These are phyloP conservation scores for Brienomyrus brachyistius DNA, from an alignment of 2,113 vertebrate genomes.

Conservation along the genomic window DNA sequence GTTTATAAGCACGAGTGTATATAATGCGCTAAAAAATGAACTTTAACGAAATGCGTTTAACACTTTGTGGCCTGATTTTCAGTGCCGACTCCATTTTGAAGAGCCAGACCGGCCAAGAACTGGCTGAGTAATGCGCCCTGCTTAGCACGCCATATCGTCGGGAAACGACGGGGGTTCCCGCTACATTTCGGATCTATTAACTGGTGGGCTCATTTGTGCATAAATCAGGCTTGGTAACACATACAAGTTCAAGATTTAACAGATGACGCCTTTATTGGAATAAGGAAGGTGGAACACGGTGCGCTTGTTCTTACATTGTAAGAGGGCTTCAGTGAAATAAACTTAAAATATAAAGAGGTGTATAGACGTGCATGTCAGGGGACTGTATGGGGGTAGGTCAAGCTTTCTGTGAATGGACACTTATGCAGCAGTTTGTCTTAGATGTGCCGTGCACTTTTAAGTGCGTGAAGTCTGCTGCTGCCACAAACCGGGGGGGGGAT, in stretches of 20 bases:
- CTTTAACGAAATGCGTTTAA: conserved; percentile 54
- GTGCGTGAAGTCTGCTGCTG: conserved; percentile 27
- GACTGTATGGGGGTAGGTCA: conserved; percentile 15
- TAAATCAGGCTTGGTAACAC: conserved; percentile 5
- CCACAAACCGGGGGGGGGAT: conserved; percentile 37
- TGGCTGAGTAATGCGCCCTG: conserved; percentile 33
- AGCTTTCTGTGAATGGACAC: not conserved
- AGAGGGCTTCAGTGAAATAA: not conserved
- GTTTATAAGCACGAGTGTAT: not conserved
- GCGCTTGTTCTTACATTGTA: conserved; percentile 12
- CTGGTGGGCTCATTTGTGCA: not conserved
- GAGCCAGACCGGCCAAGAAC: conserved; percentile 44
- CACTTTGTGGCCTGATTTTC: conserved; percentile 65
- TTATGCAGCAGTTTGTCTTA: conserved; percentile 7
- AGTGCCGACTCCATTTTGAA: conserved; percentile 70
- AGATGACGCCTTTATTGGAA: conserved; percentile 25
- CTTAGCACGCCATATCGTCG: conserved; percentile 16
- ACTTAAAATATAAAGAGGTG: not conserved
- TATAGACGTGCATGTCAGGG: not conserved
- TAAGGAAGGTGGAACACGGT: not conserved
- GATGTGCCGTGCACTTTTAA: conserved; percentile 23
- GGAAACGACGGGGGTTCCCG: conserved; percentile 38
- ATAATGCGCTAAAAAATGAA: conserved; percentile 30
- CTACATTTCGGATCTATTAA: conserved; percentile 12
- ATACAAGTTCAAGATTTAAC: conserved; percentile 27